Evolutionary conservation across 1,140 invertebrate species (phyloP), one percentile per base, ranked within the genome.

Genomic region (Trachymyrmex cornetzi): DNA sequence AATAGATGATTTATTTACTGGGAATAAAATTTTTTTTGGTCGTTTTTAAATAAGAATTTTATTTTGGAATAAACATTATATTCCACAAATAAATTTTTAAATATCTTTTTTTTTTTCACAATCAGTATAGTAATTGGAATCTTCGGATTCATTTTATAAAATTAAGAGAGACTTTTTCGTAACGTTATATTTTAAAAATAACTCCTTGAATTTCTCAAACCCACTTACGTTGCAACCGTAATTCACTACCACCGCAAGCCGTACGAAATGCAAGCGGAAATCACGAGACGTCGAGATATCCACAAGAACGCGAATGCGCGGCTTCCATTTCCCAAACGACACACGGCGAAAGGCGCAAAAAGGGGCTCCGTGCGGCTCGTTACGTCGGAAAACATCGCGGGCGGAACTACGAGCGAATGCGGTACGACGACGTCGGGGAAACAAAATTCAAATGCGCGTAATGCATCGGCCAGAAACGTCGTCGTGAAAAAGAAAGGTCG

Each of bases 381-480:
- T 69, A 80, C 77, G 64, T 80, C 63, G 85, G 74, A 85, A 85
- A 81, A 81, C 79, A 85, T 85, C 71, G 82, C 27, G 72, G 50
- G 59, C 34, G 61, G 63, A 77, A 77, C 27, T 77, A 59, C 59
- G 44, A 85, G 59, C 72, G 82, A 85, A 77, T 66, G 59, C 57
- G 27, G 48, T 14, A 85, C 72, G 30, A 77, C 66, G 30, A 71
- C 48, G 63, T 16, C 64, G 30, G 74, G 63, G 61, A 72, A 87
- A 87, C 85, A 77, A 85, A 86, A 90, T 90, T 88, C 80, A 85
- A 90, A 75, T 80, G 71, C 50, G 27, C 77, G 74, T 61, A 53
- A 86, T 88, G 87, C 69, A 86, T 80, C 59, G 85, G 77, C 63
- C 63, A 67, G 74, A 75, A 22, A 63, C 16, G 64, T 59, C 74